phyloP scores from a whole-genome alignment of 1,140 invertebrate species.

The Choristoneura fumiferana region DNA sequence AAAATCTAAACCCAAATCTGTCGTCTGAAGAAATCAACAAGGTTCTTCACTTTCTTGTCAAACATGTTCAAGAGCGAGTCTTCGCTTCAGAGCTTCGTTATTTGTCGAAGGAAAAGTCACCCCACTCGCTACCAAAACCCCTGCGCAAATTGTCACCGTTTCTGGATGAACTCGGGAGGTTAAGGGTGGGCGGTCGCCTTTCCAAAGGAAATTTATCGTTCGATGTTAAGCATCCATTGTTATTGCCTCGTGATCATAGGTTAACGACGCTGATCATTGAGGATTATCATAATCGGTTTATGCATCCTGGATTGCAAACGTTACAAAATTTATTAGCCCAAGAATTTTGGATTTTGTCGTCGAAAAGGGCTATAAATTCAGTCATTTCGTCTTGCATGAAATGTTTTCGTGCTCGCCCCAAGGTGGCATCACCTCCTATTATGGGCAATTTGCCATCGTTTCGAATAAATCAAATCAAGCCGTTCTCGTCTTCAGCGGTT shows the following conservation, averaged over 20 bases:
- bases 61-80: background rate
- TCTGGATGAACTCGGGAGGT: constrained; percentile 3
- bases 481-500: constrained; percentile 27
- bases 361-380: background rate
- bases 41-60: background rate
- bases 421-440: background rate
- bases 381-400: background rate
- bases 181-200: constrained; percentile 18
- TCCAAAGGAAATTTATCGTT: background rate
- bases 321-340: background rate
- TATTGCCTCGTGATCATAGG: background rate
- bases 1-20: no score
- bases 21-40: no score
- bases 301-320: background rate
- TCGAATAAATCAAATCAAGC: constrained; percentile 24
- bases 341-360: background rate
- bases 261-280: background rate
- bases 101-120: background rate
- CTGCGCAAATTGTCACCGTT: background rate
- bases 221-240: background rate
- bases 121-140: background rate
- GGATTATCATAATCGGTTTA: background rate
- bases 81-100: background rate
- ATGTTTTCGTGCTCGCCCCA: background rate
- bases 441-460: constrained; percentile 47